phyloP scores from a whole-genome alignment of 1,140 invertebrate genomes.

The Druon quercuslanigerum region DNA sequence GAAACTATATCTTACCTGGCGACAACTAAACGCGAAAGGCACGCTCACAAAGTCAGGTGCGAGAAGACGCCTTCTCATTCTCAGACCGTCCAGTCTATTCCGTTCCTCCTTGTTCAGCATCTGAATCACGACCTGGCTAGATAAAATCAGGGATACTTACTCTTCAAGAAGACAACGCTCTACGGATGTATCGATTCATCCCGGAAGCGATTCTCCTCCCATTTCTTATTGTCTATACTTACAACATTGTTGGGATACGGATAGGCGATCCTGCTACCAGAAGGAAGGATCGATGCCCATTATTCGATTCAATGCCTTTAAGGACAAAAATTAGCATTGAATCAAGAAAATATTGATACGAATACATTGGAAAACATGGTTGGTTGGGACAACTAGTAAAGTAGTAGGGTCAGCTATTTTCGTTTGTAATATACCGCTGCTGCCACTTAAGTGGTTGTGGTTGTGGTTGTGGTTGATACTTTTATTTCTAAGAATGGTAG shows the following conservation, averaged over 20 bases:
- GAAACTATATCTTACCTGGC: slow-evolving; percentile 67
- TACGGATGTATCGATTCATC: slow-evolving; percentile 28
- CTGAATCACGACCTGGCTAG: not conserved
- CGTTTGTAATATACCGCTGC: too few relatives aligned
- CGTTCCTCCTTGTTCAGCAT: slow-evolving; percentile 37
- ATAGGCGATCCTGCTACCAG: not conserved
- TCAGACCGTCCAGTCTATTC: slow-evolving; percentile 46
- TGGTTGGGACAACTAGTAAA: too few relatives aligned
- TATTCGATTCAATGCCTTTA: not conserved
- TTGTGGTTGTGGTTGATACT: too few relatives aligned
- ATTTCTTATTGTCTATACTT: slow-evolving; percentile 14
- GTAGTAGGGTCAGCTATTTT: too few relatives aligned
- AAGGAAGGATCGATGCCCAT: not conserved
- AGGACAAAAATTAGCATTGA: too few relatives aligned
- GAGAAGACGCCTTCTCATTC: slow-evolving; percentile 43
- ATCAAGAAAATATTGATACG: too few relatives aligned
- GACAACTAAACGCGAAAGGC: slow-evolving; percentile 53
- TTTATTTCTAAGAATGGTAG: too few relatives aligned
- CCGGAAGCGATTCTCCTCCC: slow-evolving; percentile 5
- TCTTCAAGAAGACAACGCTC: slow-evolving; percentile 15
- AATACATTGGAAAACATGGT: too few relatives aligned
- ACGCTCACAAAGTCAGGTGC: slow-evolving; percentile 61
- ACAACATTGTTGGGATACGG: not conserved
- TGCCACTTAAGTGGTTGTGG: too few relatives aligned
- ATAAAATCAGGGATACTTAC: slow-evolving; percentile 27